Evolutionary conservation across 2,113 vertebrate genomes (phyloP), one percentile per base, ranked within the genome.

Genomic region (Uropsilus gracilis): DNA sequence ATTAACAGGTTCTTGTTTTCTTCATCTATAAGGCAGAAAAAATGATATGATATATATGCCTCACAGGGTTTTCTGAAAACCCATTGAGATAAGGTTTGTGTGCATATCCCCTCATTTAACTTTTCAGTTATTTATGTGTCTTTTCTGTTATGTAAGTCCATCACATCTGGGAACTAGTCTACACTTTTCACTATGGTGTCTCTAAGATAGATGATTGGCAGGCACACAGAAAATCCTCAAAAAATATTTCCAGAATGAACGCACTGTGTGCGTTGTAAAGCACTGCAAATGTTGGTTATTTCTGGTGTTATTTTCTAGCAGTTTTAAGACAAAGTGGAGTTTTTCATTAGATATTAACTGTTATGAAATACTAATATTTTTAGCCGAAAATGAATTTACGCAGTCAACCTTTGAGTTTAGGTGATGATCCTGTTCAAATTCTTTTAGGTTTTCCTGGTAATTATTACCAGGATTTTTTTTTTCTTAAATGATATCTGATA

Each of bases 291-390:
- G n/a, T 26, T 68, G 20, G 17, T 24, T 68, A n/a, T 26, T 37
- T 57, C 14, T 59, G 63, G 30, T 28, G 69, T 34, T 86, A 57
- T 10, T 93, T 10, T 37, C 53, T 59, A 81, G 32, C 71, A 77
- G 14, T 71, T 86, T 89, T 76, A 76, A 73, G 64, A 78, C 1
- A 8, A 64, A 57, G 20, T 68, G 6, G 34, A 55, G 12, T 77
- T 89, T 95, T 89, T 61, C 83, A 63, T 69, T 91, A 91, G 44
- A 66, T 34, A 80, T 64, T 89, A 78, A 86, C 39, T 94, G 94
- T 93, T 83, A 87, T 81, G 80, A 89, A 76, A 71, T 42, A 63
- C 44, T 39, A 89, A 72, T 46, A 69, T 18, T 86, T 83, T 64
- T 44, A 59, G 53, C 9, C 14, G 87, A 53, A 83, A 93, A 42